phyloP scores from a whole-genome alignment of 1,140 invertebrate species.

The Drosophila albomicans region DNA sequence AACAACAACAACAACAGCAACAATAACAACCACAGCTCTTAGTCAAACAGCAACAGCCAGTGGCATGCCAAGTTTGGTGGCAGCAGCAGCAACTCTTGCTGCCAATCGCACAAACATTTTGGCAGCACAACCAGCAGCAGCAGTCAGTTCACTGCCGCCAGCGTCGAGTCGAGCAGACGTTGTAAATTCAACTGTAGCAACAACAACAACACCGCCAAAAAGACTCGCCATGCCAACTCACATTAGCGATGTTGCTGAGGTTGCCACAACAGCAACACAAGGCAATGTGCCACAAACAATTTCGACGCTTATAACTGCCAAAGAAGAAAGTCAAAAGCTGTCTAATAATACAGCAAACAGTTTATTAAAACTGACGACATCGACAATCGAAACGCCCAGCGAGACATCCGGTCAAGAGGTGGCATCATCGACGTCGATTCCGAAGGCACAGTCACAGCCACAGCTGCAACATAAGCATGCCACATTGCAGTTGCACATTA shows the following conservation, averaged over 20 bases:
- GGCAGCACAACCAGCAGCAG: constrained; percentile 50
- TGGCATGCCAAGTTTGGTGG: constrained; percentile 62
- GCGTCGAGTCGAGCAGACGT: constrained; percentile 23
- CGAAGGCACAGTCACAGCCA: constrained; percentile 13
- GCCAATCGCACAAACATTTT: constrained; percentile 60
- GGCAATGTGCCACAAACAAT: constrained; percentile 71
- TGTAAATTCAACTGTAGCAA: constrained; percentile 27
- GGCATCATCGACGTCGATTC: constrained; percentile 2
- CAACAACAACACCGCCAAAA: constrained; percentile 18
- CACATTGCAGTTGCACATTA: constrained; percentile 76
- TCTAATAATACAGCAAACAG: constrained; percentile 53
- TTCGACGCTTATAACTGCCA: constrained; percentile 56
- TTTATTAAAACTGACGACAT: constrained; percentile 65
- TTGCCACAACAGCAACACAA: constrained; percentile 35
- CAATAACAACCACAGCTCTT: constrained; percentile 24
- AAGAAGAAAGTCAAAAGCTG: constrained; percentile 34
- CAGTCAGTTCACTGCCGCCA: constrained; percentile 20
- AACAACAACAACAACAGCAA: constrained; percentile 26
- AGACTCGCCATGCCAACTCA: constrained; percentile 48
- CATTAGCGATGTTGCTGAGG: constrained; percentile 57
- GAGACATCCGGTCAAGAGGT: constrained; percentile 53
- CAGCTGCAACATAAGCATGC: constrained; percentile 65
- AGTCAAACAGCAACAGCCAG: constrained; percentile 45
- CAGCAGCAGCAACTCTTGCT: constrained; percentile 49
- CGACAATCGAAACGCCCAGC: constrained; percentile 14